Conservation (phyloP, 1,140 invertebrate species). For the Bombus waltoni region DNA sequence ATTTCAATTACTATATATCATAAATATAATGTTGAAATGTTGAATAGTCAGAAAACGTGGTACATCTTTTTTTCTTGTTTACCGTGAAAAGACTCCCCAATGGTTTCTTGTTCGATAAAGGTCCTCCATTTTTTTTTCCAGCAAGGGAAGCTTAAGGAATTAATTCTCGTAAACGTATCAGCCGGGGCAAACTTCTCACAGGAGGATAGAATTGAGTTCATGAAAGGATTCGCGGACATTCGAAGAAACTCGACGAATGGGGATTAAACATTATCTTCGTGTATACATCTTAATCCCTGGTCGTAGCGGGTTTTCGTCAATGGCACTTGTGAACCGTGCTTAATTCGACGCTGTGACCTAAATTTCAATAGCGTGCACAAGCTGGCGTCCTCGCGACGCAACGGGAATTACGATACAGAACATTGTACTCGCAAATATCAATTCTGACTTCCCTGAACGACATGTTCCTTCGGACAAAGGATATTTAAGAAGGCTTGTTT, state of each 20-base stretch:
- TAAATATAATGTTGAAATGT: too few relatives aligned
- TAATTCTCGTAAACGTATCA: slow-evolving; percentile 46
- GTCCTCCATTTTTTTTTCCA: neutral
- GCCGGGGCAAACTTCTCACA: slow-evolving; percentile 55
- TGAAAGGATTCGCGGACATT: slow-evolving; percentile 64
- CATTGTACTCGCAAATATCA: neutral
- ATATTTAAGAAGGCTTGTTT: neutral
- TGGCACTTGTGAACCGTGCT: slow-evolving; percentile 70
- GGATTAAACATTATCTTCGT: slow-evolving; percentile 58
- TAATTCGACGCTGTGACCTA: slow-evolving; percentile 66
- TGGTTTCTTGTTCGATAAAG: neutral
- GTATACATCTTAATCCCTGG: slow-evolving; percentile 69
- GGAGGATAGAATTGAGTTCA: slow-evolving; percentile 49
- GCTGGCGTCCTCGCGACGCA: slow-evolving; percentile 5
- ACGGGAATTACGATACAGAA: slow-evolving; percentile 23
- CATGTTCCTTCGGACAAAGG: neutral
- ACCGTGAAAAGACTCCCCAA: neutral
- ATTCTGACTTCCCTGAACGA: neutral
- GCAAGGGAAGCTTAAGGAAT: slow-evolving; percentile 49
- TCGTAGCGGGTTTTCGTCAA: slow-evolving; percentile 65
- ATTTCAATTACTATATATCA: too few relatives aligned
- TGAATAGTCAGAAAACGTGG: too few relatives aligned
- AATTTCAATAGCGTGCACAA: slow-evolving; percentile 52
- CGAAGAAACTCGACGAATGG: slow-evolving; percentile 58
- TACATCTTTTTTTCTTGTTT: too few relatives aligned